phyloP scores from a whole-genome alignment of 2,888 invertebrate genomes.

The Lepidocyrtinus sp. region DNA sequence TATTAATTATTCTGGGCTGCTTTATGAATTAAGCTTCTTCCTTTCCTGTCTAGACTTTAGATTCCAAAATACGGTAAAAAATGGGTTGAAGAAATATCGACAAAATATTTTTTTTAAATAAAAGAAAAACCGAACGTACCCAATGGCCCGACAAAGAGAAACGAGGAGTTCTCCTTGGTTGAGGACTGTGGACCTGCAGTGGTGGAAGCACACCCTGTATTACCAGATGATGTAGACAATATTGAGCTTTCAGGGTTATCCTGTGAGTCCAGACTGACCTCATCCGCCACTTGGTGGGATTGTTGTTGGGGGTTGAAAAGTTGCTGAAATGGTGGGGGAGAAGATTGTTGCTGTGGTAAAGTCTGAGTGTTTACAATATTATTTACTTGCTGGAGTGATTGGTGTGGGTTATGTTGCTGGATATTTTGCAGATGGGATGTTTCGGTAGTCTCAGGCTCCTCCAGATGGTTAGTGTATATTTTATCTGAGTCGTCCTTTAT shows the following conservation, averaged over 20 bases:
- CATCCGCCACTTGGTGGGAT: conserved; percentile 47
- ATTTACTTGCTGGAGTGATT: conserved; percentile 20
- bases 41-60: too few relatives aligned
- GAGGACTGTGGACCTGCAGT: conserved; percentile 22
- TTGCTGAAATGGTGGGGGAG: too few relatives aligned
- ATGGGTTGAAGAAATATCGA: too few relatives aligned
- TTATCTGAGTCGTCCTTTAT: conserved; percentile 29
- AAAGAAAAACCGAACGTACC: conserved; percentile 48
- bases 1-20: too few relatives aligned
- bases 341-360: not conserved
- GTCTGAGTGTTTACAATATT: conserved; percentile 7
- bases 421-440: not conserved
- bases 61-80: too few relatives aligned
- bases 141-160: conserved; percentile 62
- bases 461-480: not conserved
- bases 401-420: conserved; percentile 14
- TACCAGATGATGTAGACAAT: conserved; percentile 17
- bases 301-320: too few relatives aligned
- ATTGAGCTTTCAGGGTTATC: conserved; percentile 36
- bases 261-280: conserved; percentile 45
- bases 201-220: conserved; percentile 29
- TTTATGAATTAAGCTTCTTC: too few relatives aligned
- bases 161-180: conserved; percentile 35
- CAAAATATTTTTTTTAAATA: too few relatives aligned
- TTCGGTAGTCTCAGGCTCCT: conserved; percentile 24